These are phyloP conservation scores for Willisornis vidua DNA, from an alignment of 2,113 vertebrate genomes.

Conservation along the genomic window DNA sequence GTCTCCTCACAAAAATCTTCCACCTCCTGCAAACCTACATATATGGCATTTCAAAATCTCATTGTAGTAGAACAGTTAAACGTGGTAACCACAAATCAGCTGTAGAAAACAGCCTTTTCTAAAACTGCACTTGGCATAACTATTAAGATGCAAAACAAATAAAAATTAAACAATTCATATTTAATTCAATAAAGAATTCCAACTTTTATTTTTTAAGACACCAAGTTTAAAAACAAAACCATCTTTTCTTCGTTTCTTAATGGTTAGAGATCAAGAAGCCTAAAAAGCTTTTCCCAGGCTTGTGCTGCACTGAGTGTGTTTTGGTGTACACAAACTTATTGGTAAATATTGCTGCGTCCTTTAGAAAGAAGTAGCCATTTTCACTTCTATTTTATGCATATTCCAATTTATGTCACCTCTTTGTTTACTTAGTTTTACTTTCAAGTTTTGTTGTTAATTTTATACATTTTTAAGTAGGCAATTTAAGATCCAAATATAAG, in stretches of 20 bases:
- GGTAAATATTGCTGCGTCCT: not conserved
- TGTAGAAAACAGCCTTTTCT: not conserved
- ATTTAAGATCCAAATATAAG: not conserved
- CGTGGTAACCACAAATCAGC: not conserved
- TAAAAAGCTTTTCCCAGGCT: not conserved
- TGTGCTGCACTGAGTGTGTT: not conserved
- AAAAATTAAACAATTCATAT: not conserved
- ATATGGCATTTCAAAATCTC: not conserved
- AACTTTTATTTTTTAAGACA: not conserved
- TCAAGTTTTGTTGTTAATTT: not conserved
- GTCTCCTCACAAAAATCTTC: not conserved
- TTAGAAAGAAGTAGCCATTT: not conserved
- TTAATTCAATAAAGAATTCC: not conserved
- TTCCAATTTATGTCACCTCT: not conserved
- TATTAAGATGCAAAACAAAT: not conserved
- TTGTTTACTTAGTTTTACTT: not conserved
- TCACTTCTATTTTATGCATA: not conserved
- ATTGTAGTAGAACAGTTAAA: not conserved
- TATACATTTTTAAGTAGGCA: not conserved
- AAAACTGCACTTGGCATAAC: not conserved
- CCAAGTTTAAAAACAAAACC: fast-evolving
- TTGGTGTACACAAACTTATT: not conserved
- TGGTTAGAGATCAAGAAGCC: not conserved
- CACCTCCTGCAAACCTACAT: not conserved
- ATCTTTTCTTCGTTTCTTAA: not conserved